Conservation (phyloP, 2,888 invertebrate species). For the Drosophila hamatofila region DNA sequence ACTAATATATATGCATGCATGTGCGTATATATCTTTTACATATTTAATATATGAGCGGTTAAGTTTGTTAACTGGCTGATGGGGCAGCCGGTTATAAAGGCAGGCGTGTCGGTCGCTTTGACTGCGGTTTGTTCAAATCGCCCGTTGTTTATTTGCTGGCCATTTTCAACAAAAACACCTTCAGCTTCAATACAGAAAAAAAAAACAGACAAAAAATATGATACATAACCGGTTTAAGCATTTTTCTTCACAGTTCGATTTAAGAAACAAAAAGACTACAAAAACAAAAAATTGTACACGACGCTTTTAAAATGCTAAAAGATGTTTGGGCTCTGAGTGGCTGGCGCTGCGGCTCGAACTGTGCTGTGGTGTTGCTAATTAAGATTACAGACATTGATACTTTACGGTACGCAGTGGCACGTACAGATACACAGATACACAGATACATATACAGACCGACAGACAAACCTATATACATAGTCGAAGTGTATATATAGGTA, state of each 20-base stretch:
- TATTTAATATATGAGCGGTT: slow-evolving; percentile 35
- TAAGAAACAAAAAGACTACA: slow-evolving; percentile 14
- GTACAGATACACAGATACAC: slow-evolving; percentile 49
- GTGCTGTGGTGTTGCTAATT: slow-evolving; percentile 77
- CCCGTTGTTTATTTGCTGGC: slow-evolving; percentile 70
- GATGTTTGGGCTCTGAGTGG: slow-evolving; percentile 62
- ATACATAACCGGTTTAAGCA: slow-evolving; percentile 65
- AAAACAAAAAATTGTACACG: slow-evolving; percentile 51
- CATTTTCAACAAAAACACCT: slow-evolving; percentile 75
- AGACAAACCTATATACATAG: slow-evolving; percentile 2
- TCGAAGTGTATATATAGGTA: slow-evolving; percentile 18
- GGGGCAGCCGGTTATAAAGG: slow-evolving; percentile 57
- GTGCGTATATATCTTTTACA: slow-evolving; percentile 21
- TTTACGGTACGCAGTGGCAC: slow-evolving; percentile 75
- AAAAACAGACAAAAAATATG: slow-evolving; percentile 45
- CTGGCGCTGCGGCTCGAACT: slow-evolving; percentile 52
- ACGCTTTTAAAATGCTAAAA: slow-evolving; percentile 76
- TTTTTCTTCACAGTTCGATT: slow-evolving; percentile 31
- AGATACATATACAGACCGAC: slow-evolving; percentile 10
- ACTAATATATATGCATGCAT: not conserved
- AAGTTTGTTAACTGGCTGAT: slow-evolving; percentile 50
- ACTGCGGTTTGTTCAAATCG: slow-evolving; percentile 50
- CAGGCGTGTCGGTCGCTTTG: slow-evolving; percentile 63
- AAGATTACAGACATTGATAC: slow-evolving; percentile 79
- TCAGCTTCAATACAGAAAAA: slow-evolving; percentile 44